Evolutionary conservation across 2,888 invertebrate genomes (phyloP).

Genomic region (Piscicola geometra): DNA sequence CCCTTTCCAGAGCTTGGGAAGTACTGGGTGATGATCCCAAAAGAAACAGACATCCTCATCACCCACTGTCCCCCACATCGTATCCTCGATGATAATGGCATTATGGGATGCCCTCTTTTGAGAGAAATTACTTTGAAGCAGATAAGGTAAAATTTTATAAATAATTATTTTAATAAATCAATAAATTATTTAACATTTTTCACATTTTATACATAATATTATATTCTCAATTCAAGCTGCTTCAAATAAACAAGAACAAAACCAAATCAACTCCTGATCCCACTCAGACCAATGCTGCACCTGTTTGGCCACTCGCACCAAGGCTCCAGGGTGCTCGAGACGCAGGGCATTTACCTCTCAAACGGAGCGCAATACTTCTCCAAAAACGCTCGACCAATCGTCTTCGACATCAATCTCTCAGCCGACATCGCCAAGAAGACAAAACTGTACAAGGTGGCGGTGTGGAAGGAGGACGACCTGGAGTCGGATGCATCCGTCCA

Average conservation of each 20-base stretch:
- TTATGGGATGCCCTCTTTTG: slow-evolving; percentile 38
- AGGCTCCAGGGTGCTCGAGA: slow-evolving; percentile 32
- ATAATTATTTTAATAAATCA: neutral
- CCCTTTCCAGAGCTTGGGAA: slow-evolving; percentile 42
- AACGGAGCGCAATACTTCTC: slow-evolving; percentile 34
- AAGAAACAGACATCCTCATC: slow-evolving; percentile 49
- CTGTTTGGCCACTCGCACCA: slow-evolving; percentile 50
- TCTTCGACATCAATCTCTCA: slow-evolving; percentile 36
- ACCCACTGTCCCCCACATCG: slow-evolving; percentile 50
- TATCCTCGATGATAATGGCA: slow-evolving; percentile 45
- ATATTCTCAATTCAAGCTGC: neutral
- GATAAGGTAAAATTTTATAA: slow-evolving; percentile 30
- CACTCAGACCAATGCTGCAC: slow-evolving; percentile 49
- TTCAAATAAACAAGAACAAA: too few species aligned
- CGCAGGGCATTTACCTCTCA: slow-evolving; percentile 38
- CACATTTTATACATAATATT: neutral
- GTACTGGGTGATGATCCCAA: slow-evolving; percentile 47
- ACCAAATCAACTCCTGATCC: too few species aligned
- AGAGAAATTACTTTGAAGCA: slow-evolving; percentile 37
- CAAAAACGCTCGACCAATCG: slow-evolving; percentile 29
- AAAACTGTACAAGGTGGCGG: slow-evolving; percentile 32
- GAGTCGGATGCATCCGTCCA: neutral
- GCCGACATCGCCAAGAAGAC: slow-evolving; percentile 29
- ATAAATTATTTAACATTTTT: neutral
- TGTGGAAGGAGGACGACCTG: slow-evolving; percentile 33